Evolutionary conservation across 1,140 invertebrate genomes (phyloP), one percentile per base, ranked within the genome.

Genomic region (Philotrypesis tridentata): DNA sequence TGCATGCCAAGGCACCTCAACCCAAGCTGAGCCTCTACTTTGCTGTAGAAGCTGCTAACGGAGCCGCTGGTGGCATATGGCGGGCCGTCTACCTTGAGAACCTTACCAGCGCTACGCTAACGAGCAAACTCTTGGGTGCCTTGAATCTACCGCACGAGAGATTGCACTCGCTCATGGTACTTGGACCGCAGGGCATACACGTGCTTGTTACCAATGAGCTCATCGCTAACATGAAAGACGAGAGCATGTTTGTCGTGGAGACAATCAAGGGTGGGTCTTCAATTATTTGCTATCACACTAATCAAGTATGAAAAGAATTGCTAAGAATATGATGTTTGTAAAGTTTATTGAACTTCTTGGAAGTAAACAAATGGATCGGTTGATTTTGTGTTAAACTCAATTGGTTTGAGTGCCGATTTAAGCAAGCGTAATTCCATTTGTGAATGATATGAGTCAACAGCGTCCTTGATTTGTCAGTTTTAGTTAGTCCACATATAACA

Each of bases 11-110:
- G 93, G 92, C 93, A 29, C 95, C 96, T 78, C 92, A 94, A 25
- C 96, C 96, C 0, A 94, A 95, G 73, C 92, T 97, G 77, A 97
- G 96, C 8, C 91, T 97, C 55, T 97, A 96, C 89, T 94, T 97
- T 70, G 95, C 95, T 82, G 88, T 95, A 70, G 94, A 95, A 80
- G 21, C 11, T 17, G 12, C n/a, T 2, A 21, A 12, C 27, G 29
- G 6, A 0, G 21, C 3, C n/a, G 11, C 60, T 0, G 81, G 48
- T 5, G 33, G 33, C 11, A 93, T 95, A 7, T 97, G 96, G 93
- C 95, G 96, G 90, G 96, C 96, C n/a, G 91, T 97, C 17, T 97
- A 96, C 87, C 90, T 98, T 80, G 93, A 95, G 61, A 92, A 92
- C 14, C 92, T 95, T 29, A 94, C 93, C n/a, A 94, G 94, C 73